A percentile compares a stretch with the other conserved stretches of the same genome.
Conservation (phyloP, 2,797 vertebrate species). For the Prionace glauca region DNA sequence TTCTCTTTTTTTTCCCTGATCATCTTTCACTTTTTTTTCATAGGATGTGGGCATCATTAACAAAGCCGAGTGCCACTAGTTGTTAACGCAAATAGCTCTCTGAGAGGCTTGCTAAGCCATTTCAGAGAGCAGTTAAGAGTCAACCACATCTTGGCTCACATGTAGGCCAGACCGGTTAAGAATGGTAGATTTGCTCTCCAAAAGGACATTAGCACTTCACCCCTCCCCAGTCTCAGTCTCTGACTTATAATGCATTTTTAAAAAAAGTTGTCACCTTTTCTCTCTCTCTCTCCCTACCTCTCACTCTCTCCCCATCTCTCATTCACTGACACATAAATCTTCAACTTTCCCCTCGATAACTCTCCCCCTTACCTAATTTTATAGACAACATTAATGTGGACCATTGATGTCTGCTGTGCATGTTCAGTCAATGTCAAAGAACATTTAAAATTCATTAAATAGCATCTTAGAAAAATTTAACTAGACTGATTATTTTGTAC, state of each 20-base stretch:
- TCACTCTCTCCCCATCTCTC: not conserved
- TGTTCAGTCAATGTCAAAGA: not conserved
- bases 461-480: not conserved
- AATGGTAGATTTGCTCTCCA: too few relatives aligned
- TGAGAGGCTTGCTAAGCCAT: too few relatives aligned
- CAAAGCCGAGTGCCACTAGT: too few relatives aligned
- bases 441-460: not conserved
- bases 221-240: not conserved
- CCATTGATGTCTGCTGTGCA: not conserved
- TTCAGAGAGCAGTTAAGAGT: too few relatives aligned
- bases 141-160: too few relatives aligned
- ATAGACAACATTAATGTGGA: not conserved
- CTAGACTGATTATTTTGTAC: not conserved
- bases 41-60: too few relatives aligned
- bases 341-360: not conserved
- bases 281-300: not conserved
- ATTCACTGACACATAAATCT: not conserved
- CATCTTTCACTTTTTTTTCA: not conserved
- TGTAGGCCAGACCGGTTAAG: too few relatives aligned
- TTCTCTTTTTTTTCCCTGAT: not conserved
- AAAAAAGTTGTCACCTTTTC: not conserved
- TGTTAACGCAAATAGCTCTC: too few relatives aligned
- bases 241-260: not conserved
- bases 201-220: not conserved
- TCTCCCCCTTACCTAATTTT: not conserved